Percentiles rank a stretch among this genome's conserved stretches.
Evolutionary conservation across 1,140 invertebrate genomes (phyloP).

Genomic region (Saccostrea glomerata): DNA sequence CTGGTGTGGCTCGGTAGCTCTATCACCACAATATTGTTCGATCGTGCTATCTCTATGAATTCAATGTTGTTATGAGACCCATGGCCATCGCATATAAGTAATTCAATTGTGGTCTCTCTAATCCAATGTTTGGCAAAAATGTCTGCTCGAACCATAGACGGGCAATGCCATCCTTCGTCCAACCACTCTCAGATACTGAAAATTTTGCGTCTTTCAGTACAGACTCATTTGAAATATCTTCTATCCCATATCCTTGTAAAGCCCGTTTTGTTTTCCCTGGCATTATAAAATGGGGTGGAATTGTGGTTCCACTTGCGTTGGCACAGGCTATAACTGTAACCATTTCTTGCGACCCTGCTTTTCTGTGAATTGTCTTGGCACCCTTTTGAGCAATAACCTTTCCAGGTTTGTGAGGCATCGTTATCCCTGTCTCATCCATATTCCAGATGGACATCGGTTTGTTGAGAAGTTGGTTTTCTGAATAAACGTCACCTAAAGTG

Average conservation of each 20-base stretch:
- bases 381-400: not conserved
- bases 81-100: not conserved
- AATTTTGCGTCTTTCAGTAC: not conserved
- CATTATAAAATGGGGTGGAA: not conserved
- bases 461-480: too few relatives aligned
- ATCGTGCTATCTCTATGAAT: not conserved
- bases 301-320: not conserved
- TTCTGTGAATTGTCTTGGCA: not conserved
- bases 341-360: not conserved
- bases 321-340: not conserved
- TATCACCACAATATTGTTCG: not conserved
- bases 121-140: not conserved
- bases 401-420: not conserved
- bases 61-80: not conserved
- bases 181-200: not conserved
- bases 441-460: too few relatives aligned
- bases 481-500: too few relatives aligned
- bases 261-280: not conserved
- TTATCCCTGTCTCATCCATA: too few relatives aligned
- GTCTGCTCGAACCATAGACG: not conserved
- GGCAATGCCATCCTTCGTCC: too few relatives aligned
- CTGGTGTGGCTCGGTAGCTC: slow-evolving; percentile 17
- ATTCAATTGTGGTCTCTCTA: not conserved
- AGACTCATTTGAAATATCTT: not conserved
- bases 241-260: not conserved